Evolutionary conservation across 2,113 vertebrate genomes (phyloP), one percentile per base, ranked within the genome.

Genomic region (Calyptommatus sinebrachiatus): DNA sequence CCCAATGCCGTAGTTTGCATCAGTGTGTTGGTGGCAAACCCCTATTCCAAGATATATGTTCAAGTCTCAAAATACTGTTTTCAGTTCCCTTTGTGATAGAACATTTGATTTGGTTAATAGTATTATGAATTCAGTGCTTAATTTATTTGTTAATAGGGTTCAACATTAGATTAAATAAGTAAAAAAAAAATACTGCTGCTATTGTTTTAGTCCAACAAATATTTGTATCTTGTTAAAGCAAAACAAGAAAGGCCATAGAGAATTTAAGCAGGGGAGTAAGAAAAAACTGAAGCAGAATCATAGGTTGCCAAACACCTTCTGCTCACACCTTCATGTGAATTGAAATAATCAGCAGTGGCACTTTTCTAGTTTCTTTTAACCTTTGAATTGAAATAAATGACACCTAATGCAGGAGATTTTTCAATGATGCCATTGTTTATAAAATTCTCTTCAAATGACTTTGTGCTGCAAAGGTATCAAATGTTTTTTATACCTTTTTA

Each of bases 21-120:
- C 35, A 41, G 5, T 41, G 35, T 41, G 35, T 41, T 41, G 35
- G 35, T 41, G 35, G 35, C 35, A 41, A 41, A 41, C 35, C 35
- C 35, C 5, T 41, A 41, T 41, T 41, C 35, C 35, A 41, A 5
- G 35, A 41, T 41, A 41, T 41, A 41, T 41, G 35, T 80, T 83
- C 84, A 87, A 89, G 90, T 91, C 82, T 92, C 87, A 88, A 85
- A 85, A 88, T 90, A 84, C 85, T 91, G 66, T 85, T 81, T 73
- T 79, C 46, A 45, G n/a, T 12, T 88, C 80, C 21, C 76, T 88
- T 87, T 60, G 80, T 85, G 88, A 84, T 91, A 87, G 85, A 67
- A 89, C 88, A 80, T 82, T 82, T 78, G 48, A 5, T 14, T 14
- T 50, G 48, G 48, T 50, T 50, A 50, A 84, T 79, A 81, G 83